Percentiles rank a stretch among this genome's conserved stretches.
Evolutionary conservation across 2,797 vertebrate species (phyloP).

Genomic region (Chiroxiphia lanceolata): DNA sequence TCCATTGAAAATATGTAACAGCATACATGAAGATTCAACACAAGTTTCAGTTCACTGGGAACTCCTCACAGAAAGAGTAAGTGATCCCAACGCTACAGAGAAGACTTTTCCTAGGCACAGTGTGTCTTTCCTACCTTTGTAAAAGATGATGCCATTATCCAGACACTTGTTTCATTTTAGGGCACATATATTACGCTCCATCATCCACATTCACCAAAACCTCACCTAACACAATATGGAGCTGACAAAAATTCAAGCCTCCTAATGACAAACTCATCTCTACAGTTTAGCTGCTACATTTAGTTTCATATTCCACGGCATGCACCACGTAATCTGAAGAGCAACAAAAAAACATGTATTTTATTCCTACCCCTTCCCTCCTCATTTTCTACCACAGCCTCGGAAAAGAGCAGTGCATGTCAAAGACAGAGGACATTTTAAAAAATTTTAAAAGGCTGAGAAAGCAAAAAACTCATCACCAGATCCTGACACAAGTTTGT

Average conservation of each 20-base stretch:
- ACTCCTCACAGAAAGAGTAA: background rate
- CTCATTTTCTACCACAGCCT: background rate
- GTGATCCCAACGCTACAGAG: background rate
- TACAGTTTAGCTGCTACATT: background rate
- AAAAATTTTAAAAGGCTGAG: background rate
- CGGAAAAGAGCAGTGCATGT: background rate
- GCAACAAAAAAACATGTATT: background rate
- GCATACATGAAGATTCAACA: background rate
- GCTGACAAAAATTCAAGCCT: background rate
- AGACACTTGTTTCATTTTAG: background rate
- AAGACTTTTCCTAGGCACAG: background rate
- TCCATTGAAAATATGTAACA: accelerated
- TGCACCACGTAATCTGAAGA: background rate
- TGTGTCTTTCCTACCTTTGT: background rate
- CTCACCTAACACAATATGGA: background rate
- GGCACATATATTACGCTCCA: background rate
- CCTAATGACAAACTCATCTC: background rate
- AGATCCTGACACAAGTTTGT: background rate
- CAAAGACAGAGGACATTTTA: background rate
- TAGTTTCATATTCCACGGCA: background rate
- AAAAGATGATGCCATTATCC: background rate
- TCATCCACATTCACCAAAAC: background rate
- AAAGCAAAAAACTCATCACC: background rate
- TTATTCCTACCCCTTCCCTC: background rate
- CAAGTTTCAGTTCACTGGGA: background rate